These are phyloP conservation scores for Torymus aiolomorphi DNA, from an alignment of 2,888 invertebrate genomes.

Conservation along the genomic window DNA sequence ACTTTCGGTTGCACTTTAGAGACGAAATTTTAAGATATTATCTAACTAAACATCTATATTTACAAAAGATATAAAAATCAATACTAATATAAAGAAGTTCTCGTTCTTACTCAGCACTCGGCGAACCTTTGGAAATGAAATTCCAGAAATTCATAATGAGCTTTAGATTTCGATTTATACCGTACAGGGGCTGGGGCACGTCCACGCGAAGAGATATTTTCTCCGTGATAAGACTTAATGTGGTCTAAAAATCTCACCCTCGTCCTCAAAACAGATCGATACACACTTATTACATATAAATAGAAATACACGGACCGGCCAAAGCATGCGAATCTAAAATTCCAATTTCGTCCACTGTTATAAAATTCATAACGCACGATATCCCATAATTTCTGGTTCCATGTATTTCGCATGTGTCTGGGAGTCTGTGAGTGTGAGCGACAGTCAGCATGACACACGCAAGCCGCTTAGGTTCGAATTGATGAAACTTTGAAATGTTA, in stretches of 20 bases:
- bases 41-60: too few species aligned
- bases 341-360: conserved; percentile 30
- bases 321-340: conserved; percentile 36
- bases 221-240: conserved; percentile 30
- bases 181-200: too few species aligned
- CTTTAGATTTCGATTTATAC: background rate
- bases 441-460: background rate
- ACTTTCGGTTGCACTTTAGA: too few species aligned
- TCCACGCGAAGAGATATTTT: conserved; percentile 23
- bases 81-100: background rate
- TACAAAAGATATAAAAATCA: background rate
- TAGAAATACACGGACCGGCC: conserved; percentile 10
- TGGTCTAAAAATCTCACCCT: conserved; percentile 18
- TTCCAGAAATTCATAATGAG: background rate
- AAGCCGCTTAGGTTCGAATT: background rate
- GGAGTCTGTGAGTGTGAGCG: background rate
- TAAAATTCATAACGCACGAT: conserved; percentile 45
- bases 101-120: background rate
- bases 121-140: background rate
- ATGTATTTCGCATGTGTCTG: conserved; percentile 11
- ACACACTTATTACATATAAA: conserved; percentile 34
- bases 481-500: background rate
- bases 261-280: conserved; percentile 12
- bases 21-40: too few species aligned
- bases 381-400: conserved; percentile 24